Evolutionary conservation across 2,888 invertebrate species (phyloP).

Genomic region (Elysia crispata): DNA sequence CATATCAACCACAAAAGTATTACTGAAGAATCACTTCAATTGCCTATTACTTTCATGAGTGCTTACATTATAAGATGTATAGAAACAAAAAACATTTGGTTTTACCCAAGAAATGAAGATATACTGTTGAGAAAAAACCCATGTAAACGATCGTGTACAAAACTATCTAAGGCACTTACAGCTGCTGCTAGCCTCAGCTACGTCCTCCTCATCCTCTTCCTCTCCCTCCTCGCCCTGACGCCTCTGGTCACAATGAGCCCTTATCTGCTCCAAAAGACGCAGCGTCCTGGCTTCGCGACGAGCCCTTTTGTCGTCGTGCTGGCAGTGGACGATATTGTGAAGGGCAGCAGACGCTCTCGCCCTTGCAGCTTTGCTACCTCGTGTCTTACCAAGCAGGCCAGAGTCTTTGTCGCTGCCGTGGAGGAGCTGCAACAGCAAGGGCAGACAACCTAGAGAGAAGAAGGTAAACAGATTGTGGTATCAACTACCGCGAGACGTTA

Average conservation of each 20-base stretch:
- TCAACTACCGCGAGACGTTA: too few species aligned
- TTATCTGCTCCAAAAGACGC: slow-evolving; percentile 90
- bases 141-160: too few species aligned
- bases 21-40: too few species aligned
- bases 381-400: slow-evolving; percentile 72
- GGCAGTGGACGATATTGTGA: slow-evolving; percentile 95
- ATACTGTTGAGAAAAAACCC: too few species aligned
- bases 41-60: too few species aligned
- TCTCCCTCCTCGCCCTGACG: slow-evolving; percentile 68
- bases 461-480: neutral
- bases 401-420: slow-evolving; percentile 86
- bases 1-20: too few species aligned
- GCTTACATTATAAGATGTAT: too few species aligned
- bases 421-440: slow-evolving; percentile 91
- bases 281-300: slow-evolving; percentile 93
- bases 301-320: slow-evolving; percentile 93
- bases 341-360: slow-evolving; percentile 91
- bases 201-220: slow-evolving; percentile 56
- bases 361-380: slow-evolving; percentile 83
- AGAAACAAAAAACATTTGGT: too few species aligned
- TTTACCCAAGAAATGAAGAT: too few species aligned
- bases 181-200: slow-evolving; percentile 38
- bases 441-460: slow-evolving; percentile 87
- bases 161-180: neutral
- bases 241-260: slow-evolving; percentile 87